Percentiles rank a stretch among this genome's conserved stretches.
Conservation (phyloP, 2,797 vertebrate species). For the Acanthiza pusilla region DNA sequence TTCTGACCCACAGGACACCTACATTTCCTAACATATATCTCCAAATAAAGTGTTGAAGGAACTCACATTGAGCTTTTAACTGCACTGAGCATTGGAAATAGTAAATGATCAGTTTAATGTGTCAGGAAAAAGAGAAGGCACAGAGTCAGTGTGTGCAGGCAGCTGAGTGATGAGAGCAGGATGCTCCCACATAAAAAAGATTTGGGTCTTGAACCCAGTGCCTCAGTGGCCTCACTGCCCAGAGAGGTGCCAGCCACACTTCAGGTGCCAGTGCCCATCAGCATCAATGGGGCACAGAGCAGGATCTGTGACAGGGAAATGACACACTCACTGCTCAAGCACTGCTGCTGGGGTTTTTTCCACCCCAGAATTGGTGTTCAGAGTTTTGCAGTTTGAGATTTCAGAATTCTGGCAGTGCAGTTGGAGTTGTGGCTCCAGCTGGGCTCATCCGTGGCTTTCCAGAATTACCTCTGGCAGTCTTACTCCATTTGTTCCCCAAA, state of each 20-base stretch:
- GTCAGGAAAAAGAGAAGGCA: background rate
- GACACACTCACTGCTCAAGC: background rate
- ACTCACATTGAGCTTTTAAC: background rate
- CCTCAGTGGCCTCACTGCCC: fast-evolving
- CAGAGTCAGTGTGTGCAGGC: background rate
- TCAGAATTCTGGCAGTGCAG: background rate
- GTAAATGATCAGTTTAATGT: background rate
- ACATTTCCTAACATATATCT: background rate
- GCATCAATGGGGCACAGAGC: background rate
- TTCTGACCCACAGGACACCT: background rate
- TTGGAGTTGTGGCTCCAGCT: background rate
- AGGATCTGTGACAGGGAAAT: background rate
- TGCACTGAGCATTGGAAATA: background rate
- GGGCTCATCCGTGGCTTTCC: background rate
- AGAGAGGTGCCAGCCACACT: background rate
- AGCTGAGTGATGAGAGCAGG: background rate
- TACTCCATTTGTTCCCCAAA: background rate
- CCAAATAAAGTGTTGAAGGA: background rate
- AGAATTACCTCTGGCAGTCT: background rate
- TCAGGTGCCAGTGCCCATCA: too few relatives aligned
- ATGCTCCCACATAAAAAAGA: background rate
- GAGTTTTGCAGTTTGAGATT: background rate
- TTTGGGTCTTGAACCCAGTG: background rate
- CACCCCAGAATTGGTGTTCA: background rate
- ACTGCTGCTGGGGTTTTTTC: background rate